A percentile compares a stretch with the other conserved stretches of the same genome.
Conservation (phyloP, 2,113 vertebrate species). For the Bathybates hornii region DNA sequence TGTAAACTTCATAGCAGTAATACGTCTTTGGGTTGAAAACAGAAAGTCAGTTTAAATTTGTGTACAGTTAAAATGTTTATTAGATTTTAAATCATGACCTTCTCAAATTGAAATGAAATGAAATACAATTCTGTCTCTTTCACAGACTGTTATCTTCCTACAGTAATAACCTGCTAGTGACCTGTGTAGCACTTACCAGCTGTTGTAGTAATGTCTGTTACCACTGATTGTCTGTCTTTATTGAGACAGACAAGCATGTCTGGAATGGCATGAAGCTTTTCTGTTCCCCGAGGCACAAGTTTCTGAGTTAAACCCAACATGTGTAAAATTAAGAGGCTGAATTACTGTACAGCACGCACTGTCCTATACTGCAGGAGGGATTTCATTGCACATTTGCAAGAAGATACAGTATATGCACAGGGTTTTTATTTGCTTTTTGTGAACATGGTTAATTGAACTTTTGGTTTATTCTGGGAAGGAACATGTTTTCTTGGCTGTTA, state of each 20-base stretch:
- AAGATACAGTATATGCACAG: neutral
- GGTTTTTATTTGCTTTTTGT: neutral
- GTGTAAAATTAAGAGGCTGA: neutral
- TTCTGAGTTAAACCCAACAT: neutral
- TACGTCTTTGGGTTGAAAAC: neutral
- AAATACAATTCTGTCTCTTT: neutral
- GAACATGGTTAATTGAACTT: neutral
- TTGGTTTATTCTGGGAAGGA: neutral
- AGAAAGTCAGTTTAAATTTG: neutral
- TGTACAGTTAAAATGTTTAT: neutral
- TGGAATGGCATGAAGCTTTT: slow-evolving; percentile 3
- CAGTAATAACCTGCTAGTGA: neutral
- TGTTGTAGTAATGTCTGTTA: slow-evolving; percentile 2
- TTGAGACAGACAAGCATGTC: neutral
- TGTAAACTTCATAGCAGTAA: neutral
- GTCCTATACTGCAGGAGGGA: neutral
- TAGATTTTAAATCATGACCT: neutral
- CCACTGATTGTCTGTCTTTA: neutral
- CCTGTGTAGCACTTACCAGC: slow-evolving; percentile 2
- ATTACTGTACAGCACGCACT: neutral
- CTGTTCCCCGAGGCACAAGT: neutral
- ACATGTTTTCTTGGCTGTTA: neutral
- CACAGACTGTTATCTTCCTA: neutral
- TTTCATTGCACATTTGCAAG: neutral
- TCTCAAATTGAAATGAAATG: neutral